Evolutionary conservation across 2,888 invertebrate genomes (phyloP), one percentile per base, ranked within the genome.

Genomic region (Tortricodes alternella): DNA sequence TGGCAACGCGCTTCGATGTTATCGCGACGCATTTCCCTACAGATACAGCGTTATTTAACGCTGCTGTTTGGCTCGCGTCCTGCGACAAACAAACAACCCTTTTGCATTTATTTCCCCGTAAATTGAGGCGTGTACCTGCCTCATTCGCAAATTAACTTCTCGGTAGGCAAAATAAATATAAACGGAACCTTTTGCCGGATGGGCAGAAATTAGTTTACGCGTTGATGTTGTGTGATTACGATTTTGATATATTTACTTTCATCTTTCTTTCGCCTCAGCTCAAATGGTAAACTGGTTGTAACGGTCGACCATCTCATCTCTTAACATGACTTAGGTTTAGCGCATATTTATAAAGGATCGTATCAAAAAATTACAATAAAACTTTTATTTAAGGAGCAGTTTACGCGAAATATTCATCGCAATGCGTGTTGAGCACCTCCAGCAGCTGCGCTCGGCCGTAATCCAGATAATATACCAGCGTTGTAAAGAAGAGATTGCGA

Each of bases 21-120:
- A 88, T 89, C 85, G 72, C 75, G 58, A 66, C 74, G 73, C 77
- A 78, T 82, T 83, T 81, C 82, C 82, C 85, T 80, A 76, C 85
- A 85, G 89, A 89, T 85, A 89, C 69, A 71, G 67, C 66, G 80
- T 86, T 83, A 85, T 88, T 88, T 88, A 88, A 85, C 83, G 77
- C 77, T 70, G 71, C 78, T 73, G 79, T 85, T 87, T 86, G 85
- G 88, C 85, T 78, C 68, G 63, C 60, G 64, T 65, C 64, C 65
- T 68, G 59, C 63, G 62, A 65, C 66, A 64, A 60, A 65, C 59
- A 61, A 66, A 68, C 66, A 66, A 67, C 63, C 62, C 63, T 66
- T 73, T 68, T 70, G 62, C 64, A 62, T 68, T 67, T 67, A 68
- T 68, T 63, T 68, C 60, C 56, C 56, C 59, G 63, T 62, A 61